These are phyloP conservation scores for Sturnira hondurensis DNA, from an alignment of 2,113 vertebrate species.

Conservation along the genomic window DNA sequence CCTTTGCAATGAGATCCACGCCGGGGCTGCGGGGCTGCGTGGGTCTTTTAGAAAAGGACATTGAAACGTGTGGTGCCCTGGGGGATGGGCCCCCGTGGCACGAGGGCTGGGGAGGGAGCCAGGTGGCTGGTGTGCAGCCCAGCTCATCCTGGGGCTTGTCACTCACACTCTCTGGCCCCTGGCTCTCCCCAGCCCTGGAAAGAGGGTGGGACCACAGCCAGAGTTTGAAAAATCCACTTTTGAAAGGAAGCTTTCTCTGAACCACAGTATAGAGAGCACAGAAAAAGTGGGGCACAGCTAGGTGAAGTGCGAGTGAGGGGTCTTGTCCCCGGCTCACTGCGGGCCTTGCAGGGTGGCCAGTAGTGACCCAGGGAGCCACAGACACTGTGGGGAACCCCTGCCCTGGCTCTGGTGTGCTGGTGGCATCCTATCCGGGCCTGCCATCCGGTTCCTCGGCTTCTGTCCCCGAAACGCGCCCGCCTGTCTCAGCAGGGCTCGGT, in stretches of 20 bases:
- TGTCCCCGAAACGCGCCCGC: accelerated
- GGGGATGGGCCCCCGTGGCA: accelerated
- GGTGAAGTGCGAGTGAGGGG: not conserved
- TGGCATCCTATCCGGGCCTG: no score
- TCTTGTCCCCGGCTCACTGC: accelerated
- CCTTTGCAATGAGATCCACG: accelerated
- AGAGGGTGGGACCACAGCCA: not conserved
- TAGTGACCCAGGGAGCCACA: not conserved
- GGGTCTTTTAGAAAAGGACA: not conserved
- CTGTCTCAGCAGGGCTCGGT: not conserved
- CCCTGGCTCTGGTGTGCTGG: not conserved
- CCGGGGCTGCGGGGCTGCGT: accelerated
- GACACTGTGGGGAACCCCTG: accelerated
- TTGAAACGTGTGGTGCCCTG: accelerated
- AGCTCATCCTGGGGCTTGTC: not conserved
- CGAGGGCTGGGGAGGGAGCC: not conserved
- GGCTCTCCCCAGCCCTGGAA: not conserved
- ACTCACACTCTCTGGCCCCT: accelerated
- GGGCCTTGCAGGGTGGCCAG: not conserved
- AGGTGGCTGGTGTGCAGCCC: not conserved
- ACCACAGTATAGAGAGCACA: not conserved
- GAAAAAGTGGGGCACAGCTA: not conserved
- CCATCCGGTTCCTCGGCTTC: not conserved
- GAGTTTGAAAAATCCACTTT: not conserved
- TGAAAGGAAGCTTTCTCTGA: not conserved